A percentile compares a stretch with the other conserved stretches of the same genome.
These are phyloP conservation scores for Tinea trinotella DNA, from an alignment of 2,888 invertebrate species.

Conservation along the genomic window DNA sequence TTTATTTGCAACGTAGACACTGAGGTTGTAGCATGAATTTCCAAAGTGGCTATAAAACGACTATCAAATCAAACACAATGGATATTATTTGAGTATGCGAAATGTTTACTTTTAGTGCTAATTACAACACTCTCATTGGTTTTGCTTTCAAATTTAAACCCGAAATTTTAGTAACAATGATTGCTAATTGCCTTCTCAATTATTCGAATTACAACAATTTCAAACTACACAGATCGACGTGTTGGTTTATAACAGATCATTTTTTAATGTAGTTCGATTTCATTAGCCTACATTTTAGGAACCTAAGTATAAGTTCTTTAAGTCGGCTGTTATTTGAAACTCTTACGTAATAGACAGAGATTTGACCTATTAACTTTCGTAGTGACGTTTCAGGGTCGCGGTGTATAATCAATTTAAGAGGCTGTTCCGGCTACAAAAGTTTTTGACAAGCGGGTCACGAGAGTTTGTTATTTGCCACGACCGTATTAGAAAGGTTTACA, in stretches of 20 bases:
- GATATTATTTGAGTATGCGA: background rate
- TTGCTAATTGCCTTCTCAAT: background rate
- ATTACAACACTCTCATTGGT: background rate
- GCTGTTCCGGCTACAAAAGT: background rate
- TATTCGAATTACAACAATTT: slow-evolving; percentile 3
- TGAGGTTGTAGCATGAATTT: background rate
- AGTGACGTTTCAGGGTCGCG: slow-evolving; percentile 1
- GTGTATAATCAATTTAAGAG: slow-evolving; percentile 11
- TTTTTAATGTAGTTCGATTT: background rate
- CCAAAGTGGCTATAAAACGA: background rate
- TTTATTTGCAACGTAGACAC: background rate
- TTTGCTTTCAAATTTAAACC: background rate
- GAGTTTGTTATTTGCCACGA: background rate
- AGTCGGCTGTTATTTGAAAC: background rate
- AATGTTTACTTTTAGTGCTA: slow-evolving; percentile 6
- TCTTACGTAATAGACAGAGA: background rate
- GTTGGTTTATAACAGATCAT: background rate
- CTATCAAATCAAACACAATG: slow-evolving; percentile 3
- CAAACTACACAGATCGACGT: background rate
- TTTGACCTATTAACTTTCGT: background rate
- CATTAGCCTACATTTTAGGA: background rate
- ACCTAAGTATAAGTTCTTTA: background rate
- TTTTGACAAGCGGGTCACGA: background rate
- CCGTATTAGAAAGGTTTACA: background rate
- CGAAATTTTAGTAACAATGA: background rate